Evolutionary conservation across 2,113 vertebrate genomes (phyloP), one percentile per base, ranked within the genome.

Genomic region (Chamaea fasciata): DNA sequence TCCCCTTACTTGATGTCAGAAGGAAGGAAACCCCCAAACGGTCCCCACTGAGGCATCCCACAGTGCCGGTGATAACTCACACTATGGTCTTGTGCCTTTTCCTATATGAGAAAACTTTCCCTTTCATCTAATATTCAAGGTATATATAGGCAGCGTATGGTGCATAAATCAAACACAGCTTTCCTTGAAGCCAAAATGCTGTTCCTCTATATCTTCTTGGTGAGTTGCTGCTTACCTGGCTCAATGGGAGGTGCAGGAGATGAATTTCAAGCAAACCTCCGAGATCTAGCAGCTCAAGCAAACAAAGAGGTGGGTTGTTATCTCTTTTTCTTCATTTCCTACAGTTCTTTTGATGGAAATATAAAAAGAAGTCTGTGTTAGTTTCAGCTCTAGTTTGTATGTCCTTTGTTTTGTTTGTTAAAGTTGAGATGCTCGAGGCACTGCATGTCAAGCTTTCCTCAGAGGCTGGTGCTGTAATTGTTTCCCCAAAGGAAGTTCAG

Each of bases 401-500:
- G 90, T 30, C 85, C 76, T 59, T 49, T 60, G 44, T 89, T 86
- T 44, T 68, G 47, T 81, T 83, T 87, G 86, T 55, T 83, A 9
- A 73, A 52, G 15, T 14, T 30, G 39, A 65, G 67, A 52, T 90
- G 94, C 76, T 94, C 35, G 6, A 90, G 47, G 56, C 76, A 41
- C 44, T 63, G 85, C 7, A 1, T 83, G 56, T 80, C 88, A 94
- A 15, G 42, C 75, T 65, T 69, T 71, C 91, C 84, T 92, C 95
- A 59, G 92, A 93, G 64, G 93, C 89, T 91, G 85, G 67, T 9
- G 26, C 67, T 68, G 91, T 71, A 83, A 46, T 84, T 89, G 83
- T 95, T 89, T 93, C 83, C 76, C 90, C 95, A 92, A 94, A 97
- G 96, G 96, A 97, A 97, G 95, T 96, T 83, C 95, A 96, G 95